These are phyloP conservation scores for Pseudeuparius sepicola DNA, from an alignment of 2,888 invertebrate species.

Conservation along the genomic window DNA sequence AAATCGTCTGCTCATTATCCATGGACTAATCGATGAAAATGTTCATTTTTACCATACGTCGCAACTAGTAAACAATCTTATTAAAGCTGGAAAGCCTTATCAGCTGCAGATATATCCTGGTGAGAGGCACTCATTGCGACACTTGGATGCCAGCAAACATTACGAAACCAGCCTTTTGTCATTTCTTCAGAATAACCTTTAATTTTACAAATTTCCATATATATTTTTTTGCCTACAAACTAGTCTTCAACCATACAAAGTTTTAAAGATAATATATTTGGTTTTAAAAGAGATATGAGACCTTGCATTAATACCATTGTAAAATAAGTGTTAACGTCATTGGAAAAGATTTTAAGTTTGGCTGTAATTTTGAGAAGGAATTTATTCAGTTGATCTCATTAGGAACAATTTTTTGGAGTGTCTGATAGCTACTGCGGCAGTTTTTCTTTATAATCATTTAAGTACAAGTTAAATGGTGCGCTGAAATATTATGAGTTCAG, in stretches of 20 bases:
- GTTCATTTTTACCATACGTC: conserved; percentile 97
- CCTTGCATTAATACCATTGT: too few relatives aligned
- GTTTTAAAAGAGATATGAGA: too few relatives aligned
- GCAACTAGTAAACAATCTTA: conserved; percentile 78
- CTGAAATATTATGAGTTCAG: too few relatives aligned
- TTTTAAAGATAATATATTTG: too few relatives aligned
- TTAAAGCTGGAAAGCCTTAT: conserved; percentile 94
- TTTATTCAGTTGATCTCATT: too few relatives aligned
- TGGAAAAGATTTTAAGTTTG: too few relatives aligned
- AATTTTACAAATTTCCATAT: conserved; percentile 25
- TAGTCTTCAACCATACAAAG: not conserved
- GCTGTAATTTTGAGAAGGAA: too few relatives aligned
- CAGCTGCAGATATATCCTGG: conserved; percentile 91
- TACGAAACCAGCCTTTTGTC: conserved; percentile 91
- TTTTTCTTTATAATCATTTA: too few relatives aligned
- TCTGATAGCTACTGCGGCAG: too few relatives aligned
- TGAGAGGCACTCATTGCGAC: conserved; percentile 91
- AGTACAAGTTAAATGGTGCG: too few relatives aligned
- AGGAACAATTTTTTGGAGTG: too few relatives aligned
- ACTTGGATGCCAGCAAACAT: conserved; percentile 89
- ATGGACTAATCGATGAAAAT: conserved; percentile 97
- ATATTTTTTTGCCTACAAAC: not conserved
- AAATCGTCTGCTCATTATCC: conserved; percentile 85
- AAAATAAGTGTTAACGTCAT: too few relatives aligned
- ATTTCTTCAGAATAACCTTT: conserved; percentile 77